Conservation (phyloP, 2,888 invertebrate genomes). For the Notocelia uddmanniana region DNA sequence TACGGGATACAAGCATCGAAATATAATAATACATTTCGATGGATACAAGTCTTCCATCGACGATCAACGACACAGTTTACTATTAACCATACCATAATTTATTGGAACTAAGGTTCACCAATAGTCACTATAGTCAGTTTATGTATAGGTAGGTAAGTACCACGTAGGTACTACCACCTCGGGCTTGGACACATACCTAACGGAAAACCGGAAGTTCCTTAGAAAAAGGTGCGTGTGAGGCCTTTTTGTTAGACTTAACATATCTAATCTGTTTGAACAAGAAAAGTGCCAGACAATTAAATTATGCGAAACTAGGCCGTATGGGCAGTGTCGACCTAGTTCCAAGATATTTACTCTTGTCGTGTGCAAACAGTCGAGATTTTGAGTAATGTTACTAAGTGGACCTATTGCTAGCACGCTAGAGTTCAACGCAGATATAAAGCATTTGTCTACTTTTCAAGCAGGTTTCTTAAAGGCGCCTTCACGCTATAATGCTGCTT, state of each 20-base stretch:
- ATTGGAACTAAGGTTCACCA: no score
- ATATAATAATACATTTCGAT: no score
- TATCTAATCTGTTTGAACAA: conserved; percentile 29
- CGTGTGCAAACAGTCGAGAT: conserved; percentile 58
- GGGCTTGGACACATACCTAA: no score
- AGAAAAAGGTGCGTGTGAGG: background rate
- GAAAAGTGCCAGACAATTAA: conserved; percentile 49
- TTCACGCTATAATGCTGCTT: no score
- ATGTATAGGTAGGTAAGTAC: no score
- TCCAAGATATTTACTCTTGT: conserved; percentile 65
- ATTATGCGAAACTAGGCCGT: conserved; percentile 68
- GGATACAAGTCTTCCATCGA: no score
- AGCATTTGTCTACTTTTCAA: background rate
- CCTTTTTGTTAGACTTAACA: background rate
- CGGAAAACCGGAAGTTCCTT: background rate
- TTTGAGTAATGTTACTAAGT: conserved; percentile 50
- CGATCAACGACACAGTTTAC: no score
- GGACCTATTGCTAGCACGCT: background rate
- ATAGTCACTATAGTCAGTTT: no score
- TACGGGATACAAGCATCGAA: no score
- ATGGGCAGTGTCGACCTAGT: conserved; percentile 68
- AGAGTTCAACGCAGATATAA: background rate
- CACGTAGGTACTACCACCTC: no score
- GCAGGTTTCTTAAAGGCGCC: background rate
- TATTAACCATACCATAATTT: no score